Base-by-base conservation (phyloP, 2,888 invertebrate species). In the Euzetes globulus region DNA sequence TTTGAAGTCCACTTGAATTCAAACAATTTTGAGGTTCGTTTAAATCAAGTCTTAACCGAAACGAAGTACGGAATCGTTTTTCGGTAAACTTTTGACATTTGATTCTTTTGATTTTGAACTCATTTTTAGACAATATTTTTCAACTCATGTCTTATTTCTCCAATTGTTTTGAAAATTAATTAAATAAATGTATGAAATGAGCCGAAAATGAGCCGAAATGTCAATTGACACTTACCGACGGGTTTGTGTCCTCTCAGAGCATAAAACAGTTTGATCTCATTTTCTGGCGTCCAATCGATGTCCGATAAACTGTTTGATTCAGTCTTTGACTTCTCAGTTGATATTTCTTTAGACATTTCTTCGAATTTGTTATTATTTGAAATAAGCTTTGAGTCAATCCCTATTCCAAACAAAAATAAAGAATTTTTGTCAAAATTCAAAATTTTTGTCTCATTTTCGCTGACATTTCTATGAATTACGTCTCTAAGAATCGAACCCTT, bases 191-290 rank as follows among this genome's bases (percentile, higher is more conserved):
- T 2, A 47, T 13, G 3, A 17, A 9, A 47, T 9, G 47, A 5
- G 17, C 17, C 13, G 47, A 13, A 41, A 41, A 41, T 41, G 22
- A 25, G 13, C 25, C 3, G 9, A 55, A 55, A 50, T 50, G 11
- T 47, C 4, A 25, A 55, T 47, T 17, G 25, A 55, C 9, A 41
- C n/a, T 68, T 70, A 73, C 73, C 73, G 65, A 73, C 73, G 29
- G 73, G 73, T 73, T 70, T 73, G 50, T 70, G 73, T 6, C 50
- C 50, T 70, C 70, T 68, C 25, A 73, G 13, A 1, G 73, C 73
- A 33, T 73, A 73, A 52, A 73, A 73, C 25, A 73, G 33, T 52
- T 73, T 37, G 45, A 73, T 55, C 52, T 73, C 73, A 50, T 65
- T 55, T 50, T 73, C 73, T 47, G 68, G 29, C 3, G 41, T 68